Base-by-base conservation (phyloP, 2,113 vertebrate genomes). In the Varanus salvator region DNA sequence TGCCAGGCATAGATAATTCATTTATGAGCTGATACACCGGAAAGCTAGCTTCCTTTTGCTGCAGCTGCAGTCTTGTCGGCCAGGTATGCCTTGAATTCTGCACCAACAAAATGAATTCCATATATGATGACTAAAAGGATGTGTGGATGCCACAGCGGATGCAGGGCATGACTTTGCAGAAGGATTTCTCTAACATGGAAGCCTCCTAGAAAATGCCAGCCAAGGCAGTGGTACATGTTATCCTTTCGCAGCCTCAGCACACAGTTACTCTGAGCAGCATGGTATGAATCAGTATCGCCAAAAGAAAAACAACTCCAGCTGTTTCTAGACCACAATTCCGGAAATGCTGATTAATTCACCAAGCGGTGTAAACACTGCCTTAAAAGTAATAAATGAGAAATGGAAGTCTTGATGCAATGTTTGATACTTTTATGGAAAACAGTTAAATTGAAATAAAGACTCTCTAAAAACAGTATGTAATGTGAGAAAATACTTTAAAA, bases 21-120 rank as follows among this genome's bases (percentile, higher is more conserved):
- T 92, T 95, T 93, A 92, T 90, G 95, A 95, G 97, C 94, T 95
- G 92, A 95, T 90, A 91, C 90, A 50, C 76, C 68, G 90, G 72
- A 90, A 9, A 27, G 89, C 92, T 95, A n/a, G 14, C 89, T 89
- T 86, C 94, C 89, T 64, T 4, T 19, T 95, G 93, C 87, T 76
- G 84, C 78, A 3, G 0, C 64, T 90, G 86, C 21, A 60, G 3
- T 87, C 87, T 85, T 7, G 72, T 14, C 92, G 89, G 84, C 80
- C 69, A 78, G 86, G 80, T 23, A 93, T 84, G 91, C 94, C 88
- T 74, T 83, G 4, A 6, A 92, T 89, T 19, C 90, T 0, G 0
- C 89, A 8, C 80, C 12, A 68, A 31, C 66, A 75, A 88, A 80
- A 50, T 72, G 85, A 91, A 86, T 84, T 69, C 91, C 50, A 66